phyloP scores from a whole-genome alignment of 2,113 vertebrate genomes.

The Poeciliopsis prolifica region DNA sequence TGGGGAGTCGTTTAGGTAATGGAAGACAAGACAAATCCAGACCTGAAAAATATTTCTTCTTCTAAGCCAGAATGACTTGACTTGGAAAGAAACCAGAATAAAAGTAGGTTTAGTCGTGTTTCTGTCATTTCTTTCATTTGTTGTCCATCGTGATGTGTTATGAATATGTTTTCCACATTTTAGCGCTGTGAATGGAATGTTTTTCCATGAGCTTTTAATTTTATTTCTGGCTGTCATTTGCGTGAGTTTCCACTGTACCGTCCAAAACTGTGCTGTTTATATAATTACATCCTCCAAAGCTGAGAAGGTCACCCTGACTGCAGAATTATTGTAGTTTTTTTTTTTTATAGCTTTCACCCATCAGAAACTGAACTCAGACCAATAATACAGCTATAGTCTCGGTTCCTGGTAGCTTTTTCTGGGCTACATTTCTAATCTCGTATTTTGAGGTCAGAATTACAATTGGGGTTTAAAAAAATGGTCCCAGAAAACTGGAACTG shows the following conservation, averaged over 20 bases:
- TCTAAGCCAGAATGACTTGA: not conserved
- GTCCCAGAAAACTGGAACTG: not conserved
- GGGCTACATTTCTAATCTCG: not conserved
- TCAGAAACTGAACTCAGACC: not conserved
- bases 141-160: not conserved
- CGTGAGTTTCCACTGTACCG: not conserved
- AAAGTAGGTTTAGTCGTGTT: not conserved
- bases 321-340: not conserved
- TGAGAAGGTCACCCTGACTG: not conserved
- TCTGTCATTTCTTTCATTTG: not conserved
- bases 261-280: not conserved
- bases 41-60: not conserved
- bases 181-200: not conserved
- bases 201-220: not conserved
- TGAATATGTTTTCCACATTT: not conserved
- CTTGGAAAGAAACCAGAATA: no score
- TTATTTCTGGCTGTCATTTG: not conserved
- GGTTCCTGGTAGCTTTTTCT: not conserved
- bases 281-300: not conserved
- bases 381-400: not conserved
- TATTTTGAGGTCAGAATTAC: not conserved
- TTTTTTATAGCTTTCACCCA: not conserved
- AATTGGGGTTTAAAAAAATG: not conserved
- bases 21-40: not conserved
- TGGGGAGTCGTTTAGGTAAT: not conserved